These are phyloP conservation scores for Dromius quadrimaculatus DNA, from an alignment of 2,888 invertebrate species.

Conservation along the genomic window DNA sequence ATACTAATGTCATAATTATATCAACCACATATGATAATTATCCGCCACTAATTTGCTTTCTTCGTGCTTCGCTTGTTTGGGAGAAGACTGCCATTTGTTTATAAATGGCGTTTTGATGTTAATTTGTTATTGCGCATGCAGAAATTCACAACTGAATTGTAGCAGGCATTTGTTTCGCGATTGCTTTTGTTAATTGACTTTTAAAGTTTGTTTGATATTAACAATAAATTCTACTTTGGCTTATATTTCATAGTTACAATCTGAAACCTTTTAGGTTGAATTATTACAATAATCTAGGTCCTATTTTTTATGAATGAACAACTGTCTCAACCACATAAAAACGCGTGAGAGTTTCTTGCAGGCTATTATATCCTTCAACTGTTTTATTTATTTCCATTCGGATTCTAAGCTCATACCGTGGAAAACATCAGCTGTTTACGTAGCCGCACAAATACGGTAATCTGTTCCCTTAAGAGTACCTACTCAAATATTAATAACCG, in stretches of 20 bases:
- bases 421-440: constrained; percentile 4
- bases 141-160: neutral
- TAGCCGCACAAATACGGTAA: too few species aligned
- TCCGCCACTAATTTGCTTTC: neutral
- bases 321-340: too few species aligned
- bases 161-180: neutral
- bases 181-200: constrained; percentile 9
- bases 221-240: too few species aligned
- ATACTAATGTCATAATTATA: constrained; percentile 42
- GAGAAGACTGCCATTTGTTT: neutral
- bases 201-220: neutral
- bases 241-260: too few species aligned
- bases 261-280: too few species aligned
- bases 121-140: constrained; percentile 6
- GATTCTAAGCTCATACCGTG: neutral
- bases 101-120: neutral
- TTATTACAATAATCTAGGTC: too few species aligned
- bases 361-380: constrained; percentile 11
- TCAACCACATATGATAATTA: constrained; percentile 28
- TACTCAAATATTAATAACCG: constrained; percentile 1
- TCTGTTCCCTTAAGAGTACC: too few species aligned
- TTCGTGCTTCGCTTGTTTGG: constrained; percentile 3
- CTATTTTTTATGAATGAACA: constrained; percentile 10
- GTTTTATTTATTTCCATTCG: constrained; percentile 22
- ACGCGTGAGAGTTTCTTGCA: too few species aligned